Percentiles rank a stretch among this genome's conserved stretches.
phyloP scores from a whole-genome alignment of 1,140 invertebrate species.

The Cotesia glomerata region DNA sequence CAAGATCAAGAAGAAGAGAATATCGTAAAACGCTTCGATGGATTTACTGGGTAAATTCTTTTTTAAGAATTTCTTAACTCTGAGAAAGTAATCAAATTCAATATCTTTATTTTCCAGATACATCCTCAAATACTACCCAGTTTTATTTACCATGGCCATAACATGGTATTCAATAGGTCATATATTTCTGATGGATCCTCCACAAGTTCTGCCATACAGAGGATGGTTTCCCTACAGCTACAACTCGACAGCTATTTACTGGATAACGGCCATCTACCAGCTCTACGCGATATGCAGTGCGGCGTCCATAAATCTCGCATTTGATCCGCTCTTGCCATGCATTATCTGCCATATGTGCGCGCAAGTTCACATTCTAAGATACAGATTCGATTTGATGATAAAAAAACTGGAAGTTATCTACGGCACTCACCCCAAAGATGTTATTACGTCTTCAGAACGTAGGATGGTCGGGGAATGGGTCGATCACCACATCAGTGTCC shows the following conservation, averaged over 20 bases:
- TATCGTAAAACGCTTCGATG: neutral
- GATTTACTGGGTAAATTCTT: neutral
- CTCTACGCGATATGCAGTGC: neutral
- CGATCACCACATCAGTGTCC: neutral
- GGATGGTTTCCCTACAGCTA: neutral
- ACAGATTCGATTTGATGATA: neutral
- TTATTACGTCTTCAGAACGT: neutral
- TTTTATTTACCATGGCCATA: neutral
- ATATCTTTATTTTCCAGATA: neutral
- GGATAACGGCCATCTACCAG: neutral
- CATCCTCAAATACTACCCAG: neutral
- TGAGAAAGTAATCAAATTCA: neutral
- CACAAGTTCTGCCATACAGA: neutral
- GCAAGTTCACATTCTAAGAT: neutral
- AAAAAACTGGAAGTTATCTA: neutral
- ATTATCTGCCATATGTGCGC: neutral
- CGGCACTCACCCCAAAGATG: neutral
- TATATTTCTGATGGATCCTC: neutral
- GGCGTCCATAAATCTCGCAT: neutral
- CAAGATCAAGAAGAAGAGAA: neutral
- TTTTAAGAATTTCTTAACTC: neutral
- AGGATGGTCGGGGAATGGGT: neutral
- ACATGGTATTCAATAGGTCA: neutral
- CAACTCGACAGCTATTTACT: neutral
- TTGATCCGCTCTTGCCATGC: neutral